Percentiles rank a stretch among this genome's conserved stretches.
phyloP scores from a whole-genome alignment of 2,888 invertebrate genomes.

The Lagria hirta region DNA sequence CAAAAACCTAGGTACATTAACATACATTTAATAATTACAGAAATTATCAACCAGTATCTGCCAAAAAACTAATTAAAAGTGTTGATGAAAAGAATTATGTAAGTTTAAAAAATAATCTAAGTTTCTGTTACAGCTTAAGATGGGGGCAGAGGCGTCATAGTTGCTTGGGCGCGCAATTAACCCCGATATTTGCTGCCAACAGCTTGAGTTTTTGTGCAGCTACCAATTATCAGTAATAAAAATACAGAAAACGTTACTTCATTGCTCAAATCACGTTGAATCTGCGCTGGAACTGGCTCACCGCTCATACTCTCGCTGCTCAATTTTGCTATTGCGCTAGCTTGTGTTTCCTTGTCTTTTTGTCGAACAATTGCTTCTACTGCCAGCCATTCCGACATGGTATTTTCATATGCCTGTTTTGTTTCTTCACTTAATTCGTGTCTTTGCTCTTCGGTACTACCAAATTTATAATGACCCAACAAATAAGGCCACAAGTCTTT shows the following conservation, averaged over 20 bases:
- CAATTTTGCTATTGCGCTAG: constrained; percentile 82
- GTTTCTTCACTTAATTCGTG: constrained; percentile 66
- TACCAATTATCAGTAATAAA: too few relatives aligned
- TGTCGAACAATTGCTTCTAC: constrained; percentile 90
- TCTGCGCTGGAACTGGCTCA: constrained; percentile 50
- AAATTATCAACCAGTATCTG: too few relatives aligned
- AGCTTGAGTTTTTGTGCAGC: too few relatives aligned
- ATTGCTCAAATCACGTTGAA: constrained; percentile 58
- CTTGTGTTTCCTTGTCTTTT: constrained; percentile 78
- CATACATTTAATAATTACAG: not conserved
- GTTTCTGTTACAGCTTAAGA: too few relatives aligned
- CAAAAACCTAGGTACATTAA: constrained; percentile 48
- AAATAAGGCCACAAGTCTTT: constrained; percentile 88
- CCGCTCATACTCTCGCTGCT: constrained; percentile 70
- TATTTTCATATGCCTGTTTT: constrained; percentile 74
- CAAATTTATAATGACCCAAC: constrained; percentile 82
- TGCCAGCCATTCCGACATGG: constrained; percentile 94
- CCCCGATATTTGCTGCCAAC: too few relatives aligned
- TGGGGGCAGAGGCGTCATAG: too few relatives aligned
- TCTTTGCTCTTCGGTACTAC: constrained; percentile 68
- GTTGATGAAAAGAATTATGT: too few relatives aligned
- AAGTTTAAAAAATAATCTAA: too few relatives aligned
- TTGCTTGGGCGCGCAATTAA: too few relatives aligned
- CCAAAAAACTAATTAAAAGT: constrained; percentile 4
- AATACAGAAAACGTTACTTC: constrained; percentile 46